phyloP scores from a whole-genome alignment of 92 coral and sea anemone genomes.

The Micromussa lordhowensis region DNA sequence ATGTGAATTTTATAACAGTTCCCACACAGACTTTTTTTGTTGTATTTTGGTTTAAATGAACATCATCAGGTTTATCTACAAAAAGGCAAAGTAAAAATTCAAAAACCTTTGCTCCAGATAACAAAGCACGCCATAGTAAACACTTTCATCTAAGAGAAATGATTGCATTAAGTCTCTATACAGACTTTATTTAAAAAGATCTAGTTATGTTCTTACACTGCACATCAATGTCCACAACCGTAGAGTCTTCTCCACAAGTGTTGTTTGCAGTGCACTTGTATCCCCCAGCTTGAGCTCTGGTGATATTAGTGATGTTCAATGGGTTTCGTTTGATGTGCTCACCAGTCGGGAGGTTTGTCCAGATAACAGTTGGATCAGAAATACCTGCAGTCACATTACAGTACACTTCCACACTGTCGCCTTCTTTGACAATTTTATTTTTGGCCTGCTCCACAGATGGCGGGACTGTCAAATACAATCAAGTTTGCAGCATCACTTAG shows the following conservation, averaged over 20 bases:
- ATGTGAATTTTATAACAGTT: too few species aligned
- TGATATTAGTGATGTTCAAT: neutral
- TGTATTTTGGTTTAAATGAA: too few species aligned
- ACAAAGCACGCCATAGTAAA: too few species aligned
- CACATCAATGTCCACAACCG: neutral
- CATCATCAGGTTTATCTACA: too few species aligned
- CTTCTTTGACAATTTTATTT: neutral
- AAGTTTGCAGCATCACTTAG: too few species aligned
- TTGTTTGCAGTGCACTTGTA: neutral
- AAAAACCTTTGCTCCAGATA: too few species aligned
- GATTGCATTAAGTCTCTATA: too few species aligned
- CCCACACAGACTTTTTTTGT: too few species aligned
- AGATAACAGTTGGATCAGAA: neutral
- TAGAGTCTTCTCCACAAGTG: neutral
- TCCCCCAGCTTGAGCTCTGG: neutral
- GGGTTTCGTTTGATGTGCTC: neutral
- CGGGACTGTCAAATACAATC: too few species aligned
- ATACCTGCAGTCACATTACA: neutral
- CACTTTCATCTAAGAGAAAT: too few species aligned
- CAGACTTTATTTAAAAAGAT: too few species aligned
- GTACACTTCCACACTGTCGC: neutral
- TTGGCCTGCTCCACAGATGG: neutral
- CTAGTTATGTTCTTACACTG: neutral
- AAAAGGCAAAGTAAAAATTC: too few species aligned
- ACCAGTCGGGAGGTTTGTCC: neutral